Evolutionary conservation across 1,140 invertebrate species (phyloP).

Genomic region (Drosophila fuyamai): DNA sequence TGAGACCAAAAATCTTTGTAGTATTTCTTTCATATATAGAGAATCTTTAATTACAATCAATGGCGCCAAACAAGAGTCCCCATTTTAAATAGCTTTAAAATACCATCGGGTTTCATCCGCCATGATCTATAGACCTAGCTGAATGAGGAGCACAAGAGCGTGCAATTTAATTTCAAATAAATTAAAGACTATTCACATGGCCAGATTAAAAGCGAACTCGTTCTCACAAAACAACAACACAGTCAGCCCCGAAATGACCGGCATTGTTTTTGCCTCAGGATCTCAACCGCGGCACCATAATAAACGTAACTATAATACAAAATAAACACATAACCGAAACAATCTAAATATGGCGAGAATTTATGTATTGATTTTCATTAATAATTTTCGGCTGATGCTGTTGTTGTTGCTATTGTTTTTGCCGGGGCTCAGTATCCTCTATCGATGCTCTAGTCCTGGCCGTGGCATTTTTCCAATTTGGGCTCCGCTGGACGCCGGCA

Average conservation of each 20-base stretch:
- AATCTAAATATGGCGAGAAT: conserved; percentile 81
- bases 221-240: conserved; percentile 17
- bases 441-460: conserved; percentile 39
- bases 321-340: conserved; percentile 81
- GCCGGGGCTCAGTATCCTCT: conserved; percentile 3
- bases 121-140: conserved; percentile 38
- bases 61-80: background rate
- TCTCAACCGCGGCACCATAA: conserved; percentile 52
- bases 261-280: conserved; percentile 54
- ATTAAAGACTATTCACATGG: conserved; percentile 62
- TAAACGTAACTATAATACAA: conserved; percentile 82
- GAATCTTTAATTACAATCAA: background rate
- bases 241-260: conserved; percentile 21
- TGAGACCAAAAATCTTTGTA: no score
- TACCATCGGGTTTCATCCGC: conserved; percentile 6
- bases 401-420: conserved; percentile 9
- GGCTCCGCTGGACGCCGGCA: conserved; percentile 71
- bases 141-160: conserved; percentile 24
- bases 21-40: background rate
- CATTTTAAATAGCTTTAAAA: conserved; percentile 4
- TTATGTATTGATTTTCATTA: conserved; percentile 83
- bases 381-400: conserved; percentile 57
- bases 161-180: conserved; percentile 66
- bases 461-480: conserved; percentile 79
- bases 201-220: conserved; percentile 58